Percentiles rank a stretch among this genome's conserved stretches.
These are phyloP conservation scores for Andrena hattorfiana DNA, from an alignment of 2,888 invertebrate genomes.

Conservation along the genomic window DNA sequence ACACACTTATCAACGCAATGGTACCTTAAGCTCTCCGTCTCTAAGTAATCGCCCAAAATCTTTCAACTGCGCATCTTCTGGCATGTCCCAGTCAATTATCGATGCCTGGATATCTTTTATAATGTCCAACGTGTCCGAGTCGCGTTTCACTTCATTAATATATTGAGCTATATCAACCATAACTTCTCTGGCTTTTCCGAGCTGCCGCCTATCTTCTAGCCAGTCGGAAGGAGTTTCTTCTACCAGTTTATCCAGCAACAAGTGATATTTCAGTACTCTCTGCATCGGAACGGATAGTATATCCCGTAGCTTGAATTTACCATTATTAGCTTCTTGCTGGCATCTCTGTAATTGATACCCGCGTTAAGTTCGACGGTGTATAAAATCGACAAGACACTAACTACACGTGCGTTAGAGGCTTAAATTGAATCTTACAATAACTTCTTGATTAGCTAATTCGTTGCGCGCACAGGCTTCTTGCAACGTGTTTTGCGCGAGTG, in stretches of 20 bases:
- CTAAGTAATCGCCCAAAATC: conserved; percentile 96
- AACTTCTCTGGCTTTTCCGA: conserved; percentile 95
- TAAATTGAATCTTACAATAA: conserved; percentile 90
- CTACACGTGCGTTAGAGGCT: conserved; percentile 78
- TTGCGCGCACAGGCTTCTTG: conserved; percentile 91
- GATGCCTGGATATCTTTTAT: conserved; percentile 95
- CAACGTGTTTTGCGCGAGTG: conserved; percentile 94
- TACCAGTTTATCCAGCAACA: conserved; percentile 95
- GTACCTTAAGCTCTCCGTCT: conserved; percentile 95
- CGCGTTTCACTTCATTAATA: conserved; percentile 98
- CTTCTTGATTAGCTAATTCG: conserved; percentile 88
- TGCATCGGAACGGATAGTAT: conserved; percentile 99
- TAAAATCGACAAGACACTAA: not conserved
- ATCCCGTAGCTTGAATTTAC: conserved; percentile 97
- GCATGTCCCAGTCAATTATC: conserved; percentile 93
- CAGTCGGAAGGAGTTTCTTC: conserved; percentile 94
- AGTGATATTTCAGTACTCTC: conserved; percentile 98
- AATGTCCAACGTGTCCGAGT: conserved; percentile 96
- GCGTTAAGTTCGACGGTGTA: not conserved
- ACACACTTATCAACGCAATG: not conserved
- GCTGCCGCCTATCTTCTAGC: conserved; percentile 93
- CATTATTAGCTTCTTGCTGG: conserved; percentile 97
- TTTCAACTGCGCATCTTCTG: conserved; percentile 92
- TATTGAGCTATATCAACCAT: conserved; percentile 99
- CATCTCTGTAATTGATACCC: conserved; percentile 89